Conservation (phyloP, 2,113 vertebrate genomes). For the Toxotes jaculatrix region DNA sequence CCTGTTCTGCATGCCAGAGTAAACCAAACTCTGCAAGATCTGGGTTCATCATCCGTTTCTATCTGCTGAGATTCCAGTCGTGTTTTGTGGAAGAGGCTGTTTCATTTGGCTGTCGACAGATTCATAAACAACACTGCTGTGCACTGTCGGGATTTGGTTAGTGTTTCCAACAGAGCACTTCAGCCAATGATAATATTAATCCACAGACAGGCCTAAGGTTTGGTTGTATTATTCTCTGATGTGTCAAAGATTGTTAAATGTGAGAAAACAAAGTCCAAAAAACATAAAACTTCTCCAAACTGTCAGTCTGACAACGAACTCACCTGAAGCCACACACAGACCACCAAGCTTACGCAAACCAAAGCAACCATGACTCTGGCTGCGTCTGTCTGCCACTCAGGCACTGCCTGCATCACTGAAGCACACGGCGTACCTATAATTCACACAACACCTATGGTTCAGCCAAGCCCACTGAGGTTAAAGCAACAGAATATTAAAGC, state of each 20-base stretch:
- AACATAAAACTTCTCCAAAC: slow-evolving; percentile 29
- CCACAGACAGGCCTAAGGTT: slow-evolving; percentile 48
- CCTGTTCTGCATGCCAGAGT: slow-evolving; percentile 25
- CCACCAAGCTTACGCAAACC: background rate
- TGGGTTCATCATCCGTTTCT: slow-evolving; percentile 56
- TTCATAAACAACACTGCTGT: slow-evolving; percentile 75
- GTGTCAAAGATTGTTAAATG: slow-evolving; percentile 50
- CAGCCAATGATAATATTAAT: slow-evolving; percentile 70
- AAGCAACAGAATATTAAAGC: slow-evolving; percentile 49
- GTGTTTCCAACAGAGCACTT: slow-evolving; percentile 52
- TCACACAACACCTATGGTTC: slow-evolving; percentile 54
- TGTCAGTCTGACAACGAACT: slow-evolving; percentile 34
- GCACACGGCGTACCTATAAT: slow-evolving; percentile 49
- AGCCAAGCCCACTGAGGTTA: slow-evolving; percentile 62
- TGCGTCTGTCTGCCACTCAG: slow-evolving; percentile 40
- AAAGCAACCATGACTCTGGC: slow-evolving; percentile 3
- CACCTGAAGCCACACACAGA: slow-evolving; percentile 42
- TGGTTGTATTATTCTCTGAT: slow-evolving; percentile 52
- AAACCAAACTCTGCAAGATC: slow-evolving; percentile 35
- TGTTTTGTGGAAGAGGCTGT: slow-evolving; percentile 74
- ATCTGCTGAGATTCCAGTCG: slow-evolving; percentile 71
- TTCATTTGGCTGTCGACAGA: slow-evolving; percentile 74
- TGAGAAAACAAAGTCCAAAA: slow-evolving; percentile 37
- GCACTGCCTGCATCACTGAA: slow-evolving; percentile 13
- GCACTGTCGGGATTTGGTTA: slow-evolving; percentile 58